Conservation (phyloP, 2,113 vertebrate genomes). For the Gymnogyps californianus region DNA sequence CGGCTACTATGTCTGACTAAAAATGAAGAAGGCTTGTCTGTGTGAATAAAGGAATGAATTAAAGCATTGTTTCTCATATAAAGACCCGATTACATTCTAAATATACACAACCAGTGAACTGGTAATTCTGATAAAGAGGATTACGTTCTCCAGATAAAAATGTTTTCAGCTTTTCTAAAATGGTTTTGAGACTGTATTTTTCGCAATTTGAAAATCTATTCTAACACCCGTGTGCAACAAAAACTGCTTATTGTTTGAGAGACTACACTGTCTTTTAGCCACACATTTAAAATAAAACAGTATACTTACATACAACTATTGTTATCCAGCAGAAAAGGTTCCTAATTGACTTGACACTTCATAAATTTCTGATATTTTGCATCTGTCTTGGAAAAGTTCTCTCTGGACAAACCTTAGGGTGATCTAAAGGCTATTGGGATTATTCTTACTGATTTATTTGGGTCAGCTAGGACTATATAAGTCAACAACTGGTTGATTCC, state of each 20-base stretch:
- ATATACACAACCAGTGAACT: slow-evolving; percentile 32
- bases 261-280: background rate
- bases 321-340: background rate
- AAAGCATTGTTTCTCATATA: slow-evolving; percentile 41
- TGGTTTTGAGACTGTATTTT: slow-evolving; percentile 4
- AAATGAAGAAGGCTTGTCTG: slow-evolving; percentile 47
- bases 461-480: background rate
- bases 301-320: background rate
- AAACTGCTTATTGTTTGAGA: background rate
- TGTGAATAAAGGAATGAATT: slow-evolving; percentile 55
- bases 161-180: background rate
- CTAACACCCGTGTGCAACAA: background rate
- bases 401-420: background rate
- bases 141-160: slow-evolving; percentile 34
- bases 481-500: background rate
- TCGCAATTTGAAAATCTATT: slow-evolving; percentile 5
- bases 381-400: background rate
- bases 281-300: background rate
- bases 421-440: background rate
- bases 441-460: slow-evolving; percentile 1
- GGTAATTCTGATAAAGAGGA: slow-evolving; percentile 41
- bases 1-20: background rate
- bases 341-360: background rate
- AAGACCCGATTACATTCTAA: slow-evolving; percentile 41
- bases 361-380: background rate